Percentiles rank a stretch among this genome's conserved stretches.
These are phyloP conservation scores for Ceratina calcarata DNA, from an alignment of 1,140 invertebrate species.

Conservation along the genomic window DNA sequence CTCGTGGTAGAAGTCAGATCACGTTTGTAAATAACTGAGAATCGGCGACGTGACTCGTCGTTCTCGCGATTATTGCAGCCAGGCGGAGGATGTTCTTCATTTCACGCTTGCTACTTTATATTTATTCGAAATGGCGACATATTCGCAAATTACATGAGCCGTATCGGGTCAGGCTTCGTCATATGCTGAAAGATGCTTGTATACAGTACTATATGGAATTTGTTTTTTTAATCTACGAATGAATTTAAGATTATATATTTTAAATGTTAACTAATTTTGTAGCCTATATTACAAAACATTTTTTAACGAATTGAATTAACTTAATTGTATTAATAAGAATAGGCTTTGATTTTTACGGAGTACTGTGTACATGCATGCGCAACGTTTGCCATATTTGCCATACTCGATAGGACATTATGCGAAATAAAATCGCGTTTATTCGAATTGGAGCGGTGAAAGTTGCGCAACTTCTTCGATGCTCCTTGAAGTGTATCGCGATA, in stretches of 20 bases:
- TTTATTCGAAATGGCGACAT: neutral
- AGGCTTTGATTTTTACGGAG: neutral
- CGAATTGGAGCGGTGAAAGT: neutral
- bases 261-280: neutral
- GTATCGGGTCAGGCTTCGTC: neutral
- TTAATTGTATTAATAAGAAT: neutral
- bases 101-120: neutral
- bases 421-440: neutral
- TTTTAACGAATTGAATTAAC: neutral
- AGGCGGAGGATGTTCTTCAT: neutral
- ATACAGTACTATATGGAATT: neutral
- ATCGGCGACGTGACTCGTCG: conserved; percentile 7
- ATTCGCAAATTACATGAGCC: neutral
- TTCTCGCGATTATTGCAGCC: neutral
- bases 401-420: conserved; percentile 23
- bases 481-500: neutral
- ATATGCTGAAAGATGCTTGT: too few species aligned
- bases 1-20: conserved; percentile 17
- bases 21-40: conserved; percentile 35
- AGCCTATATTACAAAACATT: neutral
- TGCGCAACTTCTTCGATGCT: conserved; percentile 9
- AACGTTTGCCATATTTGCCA: conserved; percentile 49
- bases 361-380: neutral
- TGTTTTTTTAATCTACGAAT: too few species aligned
- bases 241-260: neutral